Base-by-base conservation (phyloP, 2,888 invertebrate genomes). In the Diogma glabrata region DNA sequence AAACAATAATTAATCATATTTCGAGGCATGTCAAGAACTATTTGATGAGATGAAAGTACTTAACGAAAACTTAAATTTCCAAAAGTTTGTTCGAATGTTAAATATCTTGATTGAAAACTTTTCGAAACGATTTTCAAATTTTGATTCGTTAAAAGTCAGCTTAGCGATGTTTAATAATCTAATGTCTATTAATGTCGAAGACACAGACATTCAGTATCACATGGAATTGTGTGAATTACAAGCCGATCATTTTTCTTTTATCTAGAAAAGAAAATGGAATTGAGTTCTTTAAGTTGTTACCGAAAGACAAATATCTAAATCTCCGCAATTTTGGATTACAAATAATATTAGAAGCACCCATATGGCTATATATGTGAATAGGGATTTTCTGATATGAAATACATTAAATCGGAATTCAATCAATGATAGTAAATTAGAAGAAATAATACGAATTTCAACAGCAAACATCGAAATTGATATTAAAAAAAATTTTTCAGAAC, bases 71-170 rank as follows among this genome's bases (percentile, higher is more conserved):
- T 40, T 17, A 40, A 40, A 40, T 40, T 40, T 40, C 40, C 40
- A 40, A 40, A 40, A 40, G 40, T 40, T 40, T 40, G 40, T 40
- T 40, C 40, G 40, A 40, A 40, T 40, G 40, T 40, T 40, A 40
- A 20, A 40, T 40, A 40, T 40, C 40, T 19, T 40, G 40, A 40
- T 40, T 40, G 40, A 40, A 40, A 19, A 19, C n/a, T 17, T 40
- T 40, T 40, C 40, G 40, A 40, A 40, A 40, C 40, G 19, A 40
- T 40, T 40, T 40, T 19, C 19, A 19, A 20, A 40, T 40, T 40
- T 40, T 40, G 40, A 40, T 40, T 40, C 40, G 40, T 40, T 40
- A 40, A 40, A 40, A 19, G 40, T 40, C 19, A 40, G 40, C 40
- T 40, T 40, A 40, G 40, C 19, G 40, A 40, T 40, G 40, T 40